phyloP scores from a whole-genome alignment of 1,140 invertebrate genomes.

The Drosophila trapezifrons region DNA sequence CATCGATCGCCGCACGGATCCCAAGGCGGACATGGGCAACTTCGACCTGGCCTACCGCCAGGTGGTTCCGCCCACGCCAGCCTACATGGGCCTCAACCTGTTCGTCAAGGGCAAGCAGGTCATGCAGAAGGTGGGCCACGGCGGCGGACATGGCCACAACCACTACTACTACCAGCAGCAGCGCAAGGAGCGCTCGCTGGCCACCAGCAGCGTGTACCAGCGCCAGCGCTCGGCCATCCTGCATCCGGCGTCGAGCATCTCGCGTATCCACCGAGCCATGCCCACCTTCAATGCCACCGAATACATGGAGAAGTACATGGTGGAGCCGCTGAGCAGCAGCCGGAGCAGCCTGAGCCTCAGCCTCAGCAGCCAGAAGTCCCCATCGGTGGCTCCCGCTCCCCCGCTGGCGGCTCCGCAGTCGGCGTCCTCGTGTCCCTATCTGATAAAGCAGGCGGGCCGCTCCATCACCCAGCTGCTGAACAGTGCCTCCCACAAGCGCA shows the following conservation, averaged over 20 bases:
- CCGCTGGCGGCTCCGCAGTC: constrained; percentile 3
- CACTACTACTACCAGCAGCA: constrained; percentile 67
- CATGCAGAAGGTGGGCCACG: constrained; percentile 62
- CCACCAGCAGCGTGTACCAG: constrained; percentile 67
- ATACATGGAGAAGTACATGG: constrained; percentile 79
- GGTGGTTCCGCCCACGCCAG: constrained; percentile 89
- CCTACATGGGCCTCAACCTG: constrained; percentile 89
- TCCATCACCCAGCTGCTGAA: constrained; percentile 67
- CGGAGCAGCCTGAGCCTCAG: constrained; percentile 72
- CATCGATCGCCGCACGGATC: constrained; percentile 91
- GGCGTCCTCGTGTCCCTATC: constrained; percentile 52
- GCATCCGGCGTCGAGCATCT: constrained; percentile 55
- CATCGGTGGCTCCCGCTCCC: constrained; percentile 18
- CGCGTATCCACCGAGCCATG: constrained; percentile 75
- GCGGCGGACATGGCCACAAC: constrained; percentile 40
- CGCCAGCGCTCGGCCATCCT: constrained; percentile 66
- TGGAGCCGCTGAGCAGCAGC: constrained; percentile 68
- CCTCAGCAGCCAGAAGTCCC: constrained; percentile 47
- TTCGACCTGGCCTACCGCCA: constrained; percentile 94
- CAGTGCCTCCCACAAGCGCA: constrained; percentile 64
- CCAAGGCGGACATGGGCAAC: constrained; percentile 92
- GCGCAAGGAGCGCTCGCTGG: constrained; percentile 65
- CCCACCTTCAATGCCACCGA: constrained; percentile 82
- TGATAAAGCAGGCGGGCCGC: constrained; percentile 68
- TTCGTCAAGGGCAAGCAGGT: constrained; percentile 82